These are phyloP conservation scores for Myotis daubentonii DNA, from an alignment of 2,797 vertebrate species.

Conservation along the genomic window DNA sequence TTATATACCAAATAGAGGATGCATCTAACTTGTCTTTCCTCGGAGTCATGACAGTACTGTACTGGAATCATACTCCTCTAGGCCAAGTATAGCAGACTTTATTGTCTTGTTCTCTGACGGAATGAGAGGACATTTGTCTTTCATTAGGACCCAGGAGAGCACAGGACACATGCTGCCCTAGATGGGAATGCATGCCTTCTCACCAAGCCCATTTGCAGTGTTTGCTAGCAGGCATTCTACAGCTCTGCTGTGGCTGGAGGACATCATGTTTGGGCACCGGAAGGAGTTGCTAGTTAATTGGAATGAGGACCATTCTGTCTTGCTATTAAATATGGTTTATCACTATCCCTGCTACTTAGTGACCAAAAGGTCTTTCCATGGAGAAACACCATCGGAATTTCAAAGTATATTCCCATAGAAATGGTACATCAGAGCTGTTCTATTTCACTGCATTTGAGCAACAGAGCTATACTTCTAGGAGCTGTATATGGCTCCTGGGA, in stretches of 20 bases:
- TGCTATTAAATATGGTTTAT: not conserved
- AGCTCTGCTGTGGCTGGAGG: not conserved
- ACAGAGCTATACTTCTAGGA: not conserved
- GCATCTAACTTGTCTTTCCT: not conserved
- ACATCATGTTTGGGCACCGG: not conserved
- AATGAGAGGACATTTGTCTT: not conserved
- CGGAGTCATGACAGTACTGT: not conserved
- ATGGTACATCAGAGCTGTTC: not conserved
- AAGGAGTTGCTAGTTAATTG: not conserved
- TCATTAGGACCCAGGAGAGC: not conserved
- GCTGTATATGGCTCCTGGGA: not conserved
- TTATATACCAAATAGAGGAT: not conserved
- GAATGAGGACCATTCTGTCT: not conserved
- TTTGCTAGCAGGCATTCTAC: not conserved
- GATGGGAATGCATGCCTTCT: not conserved
- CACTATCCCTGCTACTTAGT: not conserved
- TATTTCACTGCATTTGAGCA: not conserved
- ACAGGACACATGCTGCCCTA: not conserved
- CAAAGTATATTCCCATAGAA: not conserved
- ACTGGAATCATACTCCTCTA: not conserved
- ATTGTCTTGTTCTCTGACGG: not conserved
- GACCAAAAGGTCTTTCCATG: not conserved
- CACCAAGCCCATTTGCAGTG: not conserved
- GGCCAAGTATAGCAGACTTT: not conserved
- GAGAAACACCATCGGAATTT: not conserved